Conservation (phyloP, 2,797 vertebrate genomes). For the Florisuga fusca region DNA sequence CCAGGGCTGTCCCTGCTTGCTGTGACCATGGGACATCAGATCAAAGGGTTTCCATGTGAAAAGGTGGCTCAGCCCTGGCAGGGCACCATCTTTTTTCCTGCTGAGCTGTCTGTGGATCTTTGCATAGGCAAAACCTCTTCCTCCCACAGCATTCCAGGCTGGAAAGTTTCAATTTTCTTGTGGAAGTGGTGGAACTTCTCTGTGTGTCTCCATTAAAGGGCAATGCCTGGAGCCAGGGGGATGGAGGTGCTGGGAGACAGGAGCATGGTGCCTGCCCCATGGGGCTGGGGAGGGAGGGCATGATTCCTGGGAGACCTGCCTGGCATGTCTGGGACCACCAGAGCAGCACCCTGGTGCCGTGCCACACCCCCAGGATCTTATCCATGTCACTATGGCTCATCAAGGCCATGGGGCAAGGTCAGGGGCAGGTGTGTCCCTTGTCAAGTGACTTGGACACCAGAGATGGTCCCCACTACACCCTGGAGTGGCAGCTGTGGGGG, state of each 20-base stretch:
- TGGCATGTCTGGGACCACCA: neutral
- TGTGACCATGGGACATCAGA: neutral
- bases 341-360: neutral
- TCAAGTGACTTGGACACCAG: neutral
- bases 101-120: neutral
- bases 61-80: neutral
- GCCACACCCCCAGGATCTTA: neutral
- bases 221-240: neutral
- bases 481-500: no score
- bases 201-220: neutral
- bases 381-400: neutral
- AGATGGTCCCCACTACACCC: accelerated
- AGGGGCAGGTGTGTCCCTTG: accelerated
- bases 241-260: neutral
- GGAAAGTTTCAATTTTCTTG: neutral
- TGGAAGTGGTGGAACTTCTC: neutral
- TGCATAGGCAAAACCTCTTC: slow-evolving; percentile 19
- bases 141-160: neutral
- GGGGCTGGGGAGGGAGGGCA: neutral
- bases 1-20: neutral
- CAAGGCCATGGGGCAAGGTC: accelerated
- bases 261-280: accelerated
- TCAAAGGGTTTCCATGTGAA: neutral
- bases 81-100: accelerated
- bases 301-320: neutral